These are phyloP conservation scores for Drosophila santomea DNA, from an alignment of 1,140 invertebrate species.

Conservation along the genomic window DNA sequence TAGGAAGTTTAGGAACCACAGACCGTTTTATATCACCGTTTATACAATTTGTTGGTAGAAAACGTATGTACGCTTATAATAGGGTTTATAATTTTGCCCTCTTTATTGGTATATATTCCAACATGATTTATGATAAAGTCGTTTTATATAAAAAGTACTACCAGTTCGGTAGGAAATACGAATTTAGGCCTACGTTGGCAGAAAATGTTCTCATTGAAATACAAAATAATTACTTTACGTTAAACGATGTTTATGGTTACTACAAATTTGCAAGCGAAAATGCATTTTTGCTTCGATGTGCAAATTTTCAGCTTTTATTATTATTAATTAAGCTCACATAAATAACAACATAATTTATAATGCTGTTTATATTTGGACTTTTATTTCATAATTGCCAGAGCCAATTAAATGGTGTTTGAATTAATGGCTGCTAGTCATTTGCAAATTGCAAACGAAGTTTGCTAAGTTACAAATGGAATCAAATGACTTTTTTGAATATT, in stretches of 20 bases:
- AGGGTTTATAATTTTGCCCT: no score
- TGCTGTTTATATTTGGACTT: background rate
- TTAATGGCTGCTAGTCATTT: background rate
- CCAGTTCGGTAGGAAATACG: background rate
- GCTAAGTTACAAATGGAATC: no score
- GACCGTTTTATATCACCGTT: no score
- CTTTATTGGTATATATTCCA: background rate
- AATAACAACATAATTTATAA: background rate
- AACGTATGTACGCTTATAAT: no score
- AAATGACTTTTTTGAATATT: no score
- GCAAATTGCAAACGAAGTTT: background rate
- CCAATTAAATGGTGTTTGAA: conserved; percentile 2
- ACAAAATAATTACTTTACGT: no score
- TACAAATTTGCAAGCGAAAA: background rate
- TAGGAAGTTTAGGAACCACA: no score
- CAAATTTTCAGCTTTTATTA: background rate
- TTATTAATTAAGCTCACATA: background rate
- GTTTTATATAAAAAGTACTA: background rate
- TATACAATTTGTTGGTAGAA: no score
- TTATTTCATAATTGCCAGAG: background rate
- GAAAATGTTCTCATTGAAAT: background rate
- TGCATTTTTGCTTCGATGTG: background rate
- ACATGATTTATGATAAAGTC: background rate
- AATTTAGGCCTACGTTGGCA: no score
- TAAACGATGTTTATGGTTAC: background rate